Percentiles rank a stretch among this genome's conserved stretches.
phyloP scores from a whole-genome alignment of 2,113 vertebrate genomes.

The Scopus umbretta region DNA sequence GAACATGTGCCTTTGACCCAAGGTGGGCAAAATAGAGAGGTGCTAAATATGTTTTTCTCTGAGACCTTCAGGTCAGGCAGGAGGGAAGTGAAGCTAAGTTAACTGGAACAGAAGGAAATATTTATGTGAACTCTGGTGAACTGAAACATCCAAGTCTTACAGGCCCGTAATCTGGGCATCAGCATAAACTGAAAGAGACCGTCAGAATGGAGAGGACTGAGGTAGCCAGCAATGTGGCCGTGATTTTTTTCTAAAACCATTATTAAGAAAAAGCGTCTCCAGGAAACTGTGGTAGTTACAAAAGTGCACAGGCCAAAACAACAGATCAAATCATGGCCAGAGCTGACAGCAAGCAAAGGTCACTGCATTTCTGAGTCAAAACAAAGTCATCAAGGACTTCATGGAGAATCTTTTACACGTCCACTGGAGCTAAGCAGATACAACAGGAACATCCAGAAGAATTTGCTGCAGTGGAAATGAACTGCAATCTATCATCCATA shows the following conservation, averaged over 20 bases:
- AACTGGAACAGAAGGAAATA: background rate
- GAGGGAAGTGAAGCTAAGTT: background rate
- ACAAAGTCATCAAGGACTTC: background rate
- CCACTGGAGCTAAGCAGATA: background rate
- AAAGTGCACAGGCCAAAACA: background rate
- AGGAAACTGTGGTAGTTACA: background rate
- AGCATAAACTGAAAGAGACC: background rate
- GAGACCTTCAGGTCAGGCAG: background rate
- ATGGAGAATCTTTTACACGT: background rate
- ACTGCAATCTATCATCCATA: background rate
- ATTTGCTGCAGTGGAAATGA: background rate
- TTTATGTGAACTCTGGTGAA: background rate
- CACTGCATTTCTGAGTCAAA: background rate
- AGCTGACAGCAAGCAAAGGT: background rate
- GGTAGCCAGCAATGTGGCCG: background rate
- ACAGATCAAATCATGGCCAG: background rate
- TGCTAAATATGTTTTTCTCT: background rate
- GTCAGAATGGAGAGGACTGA: background rate
- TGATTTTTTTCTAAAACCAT: background rate
- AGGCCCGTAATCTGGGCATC: background rate
- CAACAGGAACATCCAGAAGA: background rate
- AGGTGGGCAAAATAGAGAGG: background rate
- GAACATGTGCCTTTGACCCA: background rate
- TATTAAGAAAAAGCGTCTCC: background rate
- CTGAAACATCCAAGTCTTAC: background rate